phyloP scores from a whole-genome alignment of 2,797 vertebrate genomes.

The Ctenopoma multispine region DNA sequence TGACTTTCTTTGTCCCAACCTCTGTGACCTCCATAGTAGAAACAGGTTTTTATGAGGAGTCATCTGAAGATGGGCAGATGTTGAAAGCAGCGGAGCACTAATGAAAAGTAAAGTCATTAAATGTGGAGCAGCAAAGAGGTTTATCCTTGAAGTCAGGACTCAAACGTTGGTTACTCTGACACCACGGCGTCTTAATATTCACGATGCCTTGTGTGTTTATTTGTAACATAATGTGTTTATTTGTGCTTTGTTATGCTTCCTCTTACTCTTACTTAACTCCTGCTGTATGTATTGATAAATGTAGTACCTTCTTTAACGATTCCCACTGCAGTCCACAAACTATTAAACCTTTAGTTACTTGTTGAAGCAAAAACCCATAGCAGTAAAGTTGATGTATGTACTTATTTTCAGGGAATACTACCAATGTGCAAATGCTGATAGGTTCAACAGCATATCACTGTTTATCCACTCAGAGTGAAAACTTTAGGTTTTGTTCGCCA shows the following conservation, averaged over 20 bases:
- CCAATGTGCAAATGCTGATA: no score
- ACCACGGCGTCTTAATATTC: neutral
- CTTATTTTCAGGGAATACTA: no score
- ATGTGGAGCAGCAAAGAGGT: slow-evolving; percentile 16
- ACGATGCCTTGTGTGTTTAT: neutral
- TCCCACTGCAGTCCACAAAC: no score
- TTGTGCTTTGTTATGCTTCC: no score
- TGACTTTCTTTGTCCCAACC: slow-evolving; percentile 4
- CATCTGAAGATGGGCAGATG: slow-evolving; percentile 19
- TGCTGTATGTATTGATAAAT: no score
- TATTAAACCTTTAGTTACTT: no score
- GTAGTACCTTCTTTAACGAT: no score
- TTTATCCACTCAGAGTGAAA: slow-evolving; percentile 46
- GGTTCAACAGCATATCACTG: neutral
- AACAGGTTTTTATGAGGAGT: slow-evolving; percentile 29
- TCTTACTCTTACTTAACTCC: no score
- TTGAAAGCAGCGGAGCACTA: slow-evolving; percentile 17
- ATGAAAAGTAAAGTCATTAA: slow-evolving; percentile 29
- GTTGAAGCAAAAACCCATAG: no score
- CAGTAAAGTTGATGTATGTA: no score
- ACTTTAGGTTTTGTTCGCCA: slow-evolving; percentile 27
- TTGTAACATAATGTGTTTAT: neutral
- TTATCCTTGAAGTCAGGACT: slow-evolving; percentile 49
- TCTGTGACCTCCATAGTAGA: slow-evolving; percentile 17
- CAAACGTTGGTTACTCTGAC: slow-evolving; percentile 23